phyloP scores from a whole-genome alignment of 2,888 invertebrate genomes.

The Syrphus vitripennis region DNA sequence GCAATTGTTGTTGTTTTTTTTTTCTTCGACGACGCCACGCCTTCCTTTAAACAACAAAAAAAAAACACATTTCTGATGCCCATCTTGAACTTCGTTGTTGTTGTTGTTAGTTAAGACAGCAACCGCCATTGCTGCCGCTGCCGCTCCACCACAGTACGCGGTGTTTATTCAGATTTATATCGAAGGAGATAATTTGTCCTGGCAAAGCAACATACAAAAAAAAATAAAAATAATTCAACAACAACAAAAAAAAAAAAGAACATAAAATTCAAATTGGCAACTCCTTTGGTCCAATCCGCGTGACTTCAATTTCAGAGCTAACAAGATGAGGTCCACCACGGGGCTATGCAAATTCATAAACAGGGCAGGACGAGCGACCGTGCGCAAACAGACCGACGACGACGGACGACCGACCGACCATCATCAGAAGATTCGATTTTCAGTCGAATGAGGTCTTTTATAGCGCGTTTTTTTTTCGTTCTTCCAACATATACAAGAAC shows the following conservation, averaged over 20 bases:
- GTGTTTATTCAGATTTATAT: conserved; percentile 72
- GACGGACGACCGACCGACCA: not conserved
- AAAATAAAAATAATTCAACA: conserved; percentile 27
- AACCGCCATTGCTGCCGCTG: not conserved
- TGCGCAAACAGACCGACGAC: not conserved
- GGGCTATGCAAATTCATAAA: conserved; percentile 65
- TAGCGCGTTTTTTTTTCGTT: not conserved
- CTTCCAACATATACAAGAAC: not conserved
- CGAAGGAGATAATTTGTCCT: conserved; percentile 72
- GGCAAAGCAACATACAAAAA: not conserved
- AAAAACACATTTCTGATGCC: conserved; percentile 55
- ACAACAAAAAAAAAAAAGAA: conserved; percentile 26
- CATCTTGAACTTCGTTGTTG: conserved; percentile 51
- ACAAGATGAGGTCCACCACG: conserved; percentile 36
- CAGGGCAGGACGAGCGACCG: not conserved
- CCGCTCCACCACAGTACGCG: conserved; percentile 6
- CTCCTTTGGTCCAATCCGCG: conserved; percentile 52
- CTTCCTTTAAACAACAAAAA: conserved; percentile 46
- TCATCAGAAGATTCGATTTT: conserved; percentile 5
- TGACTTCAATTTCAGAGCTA: conserved; percentile 15
- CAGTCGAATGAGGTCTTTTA: conserved; percentile 53
- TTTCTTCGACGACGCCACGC: conserved; percentile 53
- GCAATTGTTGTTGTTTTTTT: conserved; percentile 15
- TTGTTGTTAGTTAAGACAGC: conserved; percentile 24
- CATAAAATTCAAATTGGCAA: conserved; percentile 64